Evolutionary conservation across 2,113 vertebrate species (phyloP).

Genomic region (Tychaedon coryphoeus): DNA sequence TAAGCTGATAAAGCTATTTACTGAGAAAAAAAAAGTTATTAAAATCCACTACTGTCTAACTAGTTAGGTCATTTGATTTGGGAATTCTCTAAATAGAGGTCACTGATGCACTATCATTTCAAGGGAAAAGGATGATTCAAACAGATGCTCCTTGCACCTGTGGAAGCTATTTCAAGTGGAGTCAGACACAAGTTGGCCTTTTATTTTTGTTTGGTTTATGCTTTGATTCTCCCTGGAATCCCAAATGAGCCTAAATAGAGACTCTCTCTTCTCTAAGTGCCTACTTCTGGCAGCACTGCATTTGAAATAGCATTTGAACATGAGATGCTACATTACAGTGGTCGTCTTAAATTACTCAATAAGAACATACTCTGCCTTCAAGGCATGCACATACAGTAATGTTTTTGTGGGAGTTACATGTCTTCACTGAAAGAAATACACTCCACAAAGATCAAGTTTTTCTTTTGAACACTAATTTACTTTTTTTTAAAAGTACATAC

Average conservation of each 20-base stretch:
- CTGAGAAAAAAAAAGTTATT: background rate
- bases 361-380: slow-evolving; percentile 28
- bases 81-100: slow-evolving; percentile 21
- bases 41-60: background rate
- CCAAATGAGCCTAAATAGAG: slow-evolving; percentile 7
- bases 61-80: slow-evolving; percentile 35
- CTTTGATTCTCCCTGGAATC: slow-evolving; percentile 39
- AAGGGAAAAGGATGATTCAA: slow-evolving; percentile 20
- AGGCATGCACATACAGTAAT: background rate
- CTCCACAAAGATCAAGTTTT: background rate
- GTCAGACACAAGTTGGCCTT: slow-evolving; percentile 30
- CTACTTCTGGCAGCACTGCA: slow-evolving; percentile 21
- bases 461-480: background rate
- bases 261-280: slow-evolving; percentile 7
- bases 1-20: background rate
- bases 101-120: background rate
- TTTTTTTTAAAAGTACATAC: background rate
- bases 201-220: slow-evolving; percentile 59
- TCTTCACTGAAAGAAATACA: background rate
- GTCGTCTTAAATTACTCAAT: slow-evolving; percentile 20
- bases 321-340: background rate
- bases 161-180: slow-evolving; percentile 32
- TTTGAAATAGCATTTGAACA: slow-evolving; percentile 9
- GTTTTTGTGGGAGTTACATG: background rate
- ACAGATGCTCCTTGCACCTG: slow-evolving; percentile 50